These are phyloP conservation scores for Trachythela sp. DNA, from an alignment of 64 coral and sea anemone species.

Conservation along the genomic window DNA sequence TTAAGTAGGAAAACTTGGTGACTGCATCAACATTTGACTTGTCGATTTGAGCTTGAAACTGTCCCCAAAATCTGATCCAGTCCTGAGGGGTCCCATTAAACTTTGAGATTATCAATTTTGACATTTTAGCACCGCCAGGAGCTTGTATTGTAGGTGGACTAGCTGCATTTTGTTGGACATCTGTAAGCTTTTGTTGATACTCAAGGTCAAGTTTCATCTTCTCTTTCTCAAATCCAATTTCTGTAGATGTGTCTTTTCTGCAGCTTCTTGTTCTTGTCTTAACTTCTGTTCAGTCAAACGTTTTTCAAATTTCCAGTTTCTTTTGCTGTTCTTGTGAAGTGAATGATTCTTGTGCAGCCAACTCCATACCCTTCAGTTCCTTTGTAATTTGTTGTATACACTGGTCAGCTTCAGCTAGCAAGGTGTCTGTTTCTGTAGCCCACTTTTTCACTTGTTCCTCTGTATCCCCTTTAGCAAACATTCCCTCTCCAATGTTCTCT, in stretches of 20 bases:
- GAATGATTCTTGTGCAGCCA: not conserved
- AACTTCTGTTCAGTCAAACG: not conserved
- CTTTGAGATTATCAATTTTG: slow-evolving; percentile 26
- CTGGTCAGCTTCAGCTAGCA: not conserved
- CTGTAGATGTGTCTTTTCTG: too few species aligned
- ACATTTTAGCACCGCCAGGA: slow-evolving; percentile 11
- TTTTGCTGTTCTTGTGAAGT: not conserved
- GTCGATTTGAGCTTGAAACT: slow-evolving; percentile 40
- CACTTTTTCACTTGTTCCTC: slow-evolving; percentile 2
- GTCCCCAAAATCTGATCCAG: slow-evolving; percentile 41
- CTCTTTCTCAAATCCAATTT: too few species aligned
- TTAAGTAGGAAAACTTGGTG: slow-evolving; percentile 53
- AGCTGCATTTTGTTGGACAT: too few species aligned
- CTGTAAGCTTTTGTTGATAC: too few species aligned
- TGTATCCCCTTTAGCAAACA: not conserved
- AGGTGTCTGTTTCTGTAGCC: not conserved
- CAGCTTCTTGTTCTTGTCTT: not conserved
- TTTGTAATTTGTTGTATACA: not conserved
- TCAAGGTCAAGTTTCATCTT: not conserved
- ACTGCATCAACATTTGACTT: not conserved
- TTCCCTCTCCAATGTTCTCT: not conserved
- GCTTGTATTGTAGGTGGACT: not conserved
- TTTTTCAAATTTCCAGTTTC: slow-evolving; percentile 4
- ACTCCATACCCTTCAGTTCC: not conserved
- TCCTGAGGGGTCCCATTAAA: slow-evolving; percentile 40